phyloP scores from a whole-genome alignment of 2,888 invertebrate genomes.

The Acronicta leporina region DNA sequence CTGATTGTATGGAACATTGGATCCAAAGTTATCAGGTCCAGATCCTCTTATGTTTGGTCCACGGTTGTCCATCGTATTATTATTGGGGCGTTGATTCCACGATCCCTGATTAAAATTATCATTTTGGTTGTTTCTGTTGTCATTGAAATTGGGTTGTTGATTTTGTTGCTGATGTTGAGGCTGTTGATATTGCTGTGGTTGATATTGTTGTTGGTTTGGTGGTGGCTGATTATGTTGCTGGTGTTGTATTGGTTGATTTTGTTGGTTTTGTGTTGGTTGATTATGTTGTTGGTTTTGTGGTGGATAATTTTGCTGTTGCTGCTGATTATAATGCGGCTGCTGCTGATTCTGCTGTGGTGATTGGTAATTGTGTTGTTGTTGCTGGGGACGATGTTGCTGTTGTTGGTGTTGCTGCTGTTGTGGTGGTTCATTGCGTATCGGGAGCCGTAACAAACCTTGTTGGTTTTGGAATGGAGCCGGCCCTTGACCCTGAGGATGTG shows the following conservation, averaged over 20 bases:
- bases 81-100: slow-evolving; percentile 28
- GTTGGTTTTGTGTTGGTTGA: slow-evolving; percentile 6
- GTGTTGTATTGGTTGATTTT: slow-evolving; percentile 8
- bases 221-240: slow-evolving; percentile 1
- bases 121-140: slow-evolving; percentile 35
- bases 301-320: slow-evolving; percentile 23
- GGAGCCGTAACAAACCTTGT: slow-evolving; percentile 29
- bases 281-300: slow-evolving; percentile 5
- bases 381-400: background rate
- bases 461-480: slow-evolving; percentile 17
- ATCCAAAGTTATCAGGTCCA: slow-evolving; percentile 34
- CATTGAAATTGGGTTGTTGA: slow-evolving; percentile 33
- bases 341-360: slow-evolving; percentile 1
- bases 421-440: slow-evolving; percentile 11
- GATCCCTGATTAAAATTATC: slow-evolving; percentile 44
- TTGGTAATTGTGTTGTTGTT: background rate
- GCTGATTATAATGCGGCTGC: slow-evolving; percentile 2
- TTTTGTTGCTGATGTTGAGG: slow-evolving; percentile 21
- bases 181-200: slow-evolving; percentile 1
- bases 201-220: slow-evolving; percentile 4
- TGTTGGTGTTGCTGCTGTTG: slow-evolving; percentile 16
- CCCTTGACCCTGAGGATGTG: slow-evolving; percentile 12
- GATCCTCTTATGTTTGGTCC: slow-evolving; percentile 25
- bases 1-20: slow-evolving; percentile 56
- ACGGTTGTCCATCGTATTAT: slow-evolving; percentile 33